Conservation (phyloP, 1,140 invertebrate species). For the Andricus grossulariae region DNA sequence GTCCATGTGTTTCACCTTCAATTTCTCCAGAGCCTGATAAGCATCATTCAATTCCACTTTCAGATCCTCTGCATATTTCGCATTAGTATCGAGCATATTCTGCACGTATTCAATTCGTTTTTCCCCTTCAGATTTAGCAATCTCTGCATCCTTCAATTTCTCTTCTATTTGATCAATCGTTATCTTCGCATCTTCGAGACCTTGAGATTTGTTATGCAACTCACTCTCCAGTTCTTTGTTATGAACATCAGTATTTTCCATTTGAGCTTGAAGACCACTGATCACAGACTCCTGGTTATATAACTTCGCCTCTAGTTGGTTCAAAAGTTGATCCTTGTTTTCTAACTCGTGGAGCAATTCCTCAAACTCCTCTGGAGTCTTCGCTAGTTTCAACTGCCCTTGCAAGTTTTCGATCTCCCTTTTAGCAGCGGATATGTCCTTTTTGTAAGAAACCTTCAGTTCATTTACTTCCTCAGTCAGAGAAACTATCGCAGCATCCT, state of each 20-base stretch:
- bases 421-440: conserved; percentile 34
- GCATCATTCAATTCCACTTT: conserved; percentile 72
- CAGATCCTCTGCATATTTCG: conserved; percentile 62
- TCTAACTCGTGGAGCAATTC: conserved; percentile 68
- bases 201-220: conserved; percentile 36
- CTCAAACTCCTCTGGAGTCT: conserved; percentile 67
- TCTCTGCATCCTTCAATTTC: conserved; percentile 48
- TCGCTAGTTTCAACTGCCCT: conserved; percentile 50
- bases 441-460: conserved; percentile 57
- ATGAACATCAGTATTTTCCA: conserved; percentile 55
- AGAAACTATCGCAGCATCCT: conserved; percentile 43
- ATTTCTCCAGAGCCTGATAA: conserved; percentile 75
- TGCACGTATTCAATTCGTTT: conserved; percentile 66
- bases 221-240: conserved; percentile 49
- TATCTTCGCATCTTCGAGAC: conserved; percentile 54
- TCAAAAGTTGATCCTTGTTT: conserved; percentile 58
- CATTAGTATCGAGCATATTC: conserved; percentile 60
- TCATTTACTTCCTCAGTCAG: conserved; percentile 56
- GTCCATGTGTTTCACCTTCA: conserved; percentile 61
- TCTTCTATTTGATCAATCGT: conserved; percentile 58
- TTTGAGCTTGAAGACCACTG: conserved; percentile 55
- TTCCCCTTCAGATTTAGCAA: conserved; percentile 63
- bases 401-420: conserved; percentile 43
- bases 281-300: conserved; percentile 61
- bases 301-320: conserved; percentile 68